Evolutionary conservation across 2,113 vertebrate species (phyloP).

Genomic region (Pachypanchax playfairii): DNA sequence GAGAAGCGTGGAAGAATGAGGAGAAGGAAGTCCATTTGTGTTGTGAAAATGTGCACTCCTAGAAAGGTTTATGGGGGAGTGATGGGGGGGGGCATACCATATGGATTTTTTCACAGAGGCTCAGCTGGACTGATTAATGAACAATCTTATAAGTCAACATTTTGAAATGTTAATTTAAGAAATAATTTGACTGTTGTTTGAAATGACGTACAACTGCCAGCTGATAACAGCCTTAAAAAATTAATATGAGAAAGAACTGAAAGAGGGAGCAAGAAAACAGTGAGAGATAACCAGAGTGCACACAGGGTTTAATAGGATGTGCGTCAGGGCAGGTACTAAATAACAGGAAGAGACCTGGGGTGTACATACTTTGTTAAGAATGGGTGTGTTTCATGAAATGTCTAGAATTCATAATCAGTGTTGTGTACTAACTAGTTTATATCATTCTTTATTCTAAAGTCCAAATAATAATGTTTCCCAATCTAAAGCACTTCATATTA

Average conservation of each 20-base stretch:
- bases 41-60: conserved; percentile 64
- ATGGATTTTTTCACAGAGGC: conserved; percentile 42
- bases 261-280: conserved; percentile 9
- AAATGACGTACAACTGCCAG: not conserved
- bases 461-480: too few species aligned
- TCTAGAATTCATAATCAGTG: conserved; percentile 33
- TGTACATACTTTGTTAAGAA: conserved; percentile 75
- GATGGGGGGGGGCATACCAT: conserved; percentile 52
- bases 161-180: not conserved
- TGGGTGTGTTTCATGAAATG: conserved; percentile 74
- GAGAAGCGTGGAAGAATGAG: conserved; percentile 73
- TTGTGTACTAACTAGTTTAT: conserved; percentile 21
- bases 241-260: not conserved
- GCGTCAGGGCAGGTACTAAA: conserved; percentile 82
- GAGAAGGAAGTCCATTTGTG: conserved; percentile 77
- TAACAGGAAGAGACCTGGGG: conserved; percentile 81
- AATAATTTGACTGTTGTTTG: not conserved
- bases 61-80: conserved; percentile 62
- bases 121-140: conserved; percentile 54
- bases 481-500: too few species aligned
- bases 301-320: conserved; percentile 79
- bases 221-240: not conserved
- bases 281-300: conserved; percentile 68
- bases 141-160: conserved; percentile 35
- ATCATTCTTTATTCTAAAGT: too few species aligned